Percentiles rank a stretch among this genome's conserved stretches.
These are phyloP conservation scores for Mormyrops boulengeri DNA, from an alignment of 2,797 vertebrate genomes.

Conservation along the genomic window DNA sequence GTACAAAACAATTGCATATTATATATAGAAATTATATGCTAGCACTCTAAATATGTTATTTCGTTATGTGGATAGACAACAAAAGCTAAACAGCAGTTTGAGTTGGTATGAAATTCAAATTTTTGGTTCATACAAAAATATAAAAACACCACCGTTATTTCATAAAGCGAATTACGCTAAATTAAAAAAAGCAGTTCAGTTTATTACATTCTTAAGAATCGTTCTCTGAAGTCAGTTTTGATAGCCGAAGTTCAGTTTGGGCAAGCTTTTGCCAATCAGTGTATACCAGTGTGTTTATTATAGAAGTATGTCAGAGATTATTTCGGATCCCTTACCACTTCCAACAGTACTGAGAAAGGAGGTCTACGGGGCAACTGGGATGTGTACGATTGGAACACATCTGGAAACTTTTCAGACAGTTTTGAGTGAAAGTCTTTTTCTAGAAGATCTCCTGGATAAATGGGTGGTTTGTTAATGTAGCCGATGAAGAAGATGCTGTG, in stretches of 20 bases:
- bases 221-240: background rate
- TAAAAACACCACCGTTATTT: background rate
- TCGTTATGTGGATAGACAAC: background rate
- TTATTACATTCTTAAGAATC: background rate
- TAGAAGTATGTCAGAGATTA: too few species aligned
- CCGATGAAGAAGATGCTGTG: slow-evolving; percentile 21
- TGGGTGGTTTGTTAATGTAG: background rate
- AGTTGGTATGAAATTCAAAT: background rate
- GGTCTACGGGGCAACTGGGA: background rate
- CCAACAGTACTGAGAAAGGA: slow-evolving; percentile 20
- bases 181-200: background rate
- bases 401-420: background rate
- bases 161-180: background rate
- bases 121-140: background rate
- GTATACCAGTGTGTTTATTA: too few species aligned
- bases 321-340: background rate
- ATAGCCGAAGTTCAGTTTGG: too few species aligned
- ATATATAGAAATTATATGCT: background rate
- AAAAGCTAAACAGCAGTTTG: background rate
- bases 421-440: background rate
- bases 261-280: too few species aligned
- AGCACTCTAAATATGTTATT: background rate
- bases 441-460: background rate
- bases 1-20: background rate
- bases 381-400: background rate